phyloP scores from a whole-genome alignment of 1,140 invertebrate species.

The Macrocentrus cingulum region DNA sequence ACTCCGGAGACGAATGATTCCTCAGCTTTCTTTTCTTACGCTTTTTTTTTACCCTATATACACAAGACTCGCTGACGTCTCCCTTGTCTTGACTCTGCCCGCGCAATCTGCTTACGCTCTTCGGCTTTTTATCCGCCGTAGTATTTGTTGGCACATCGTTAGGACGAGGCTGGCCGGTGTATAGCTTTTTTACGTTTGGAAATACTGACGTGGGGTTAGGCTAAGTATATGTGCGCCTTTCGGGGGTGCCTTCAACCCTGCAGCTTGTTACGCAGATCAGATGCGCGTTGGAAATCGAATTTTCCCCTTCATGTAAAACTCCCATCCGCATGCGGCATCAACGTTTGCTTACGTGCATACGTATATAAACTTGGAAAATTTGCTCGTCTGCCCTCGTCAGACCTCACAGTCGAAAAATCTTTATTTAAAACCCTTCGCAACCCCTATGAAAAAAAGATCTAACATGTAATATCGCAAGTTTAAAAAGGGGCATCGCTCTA shows the following conservation, averaged over 20 bases:
- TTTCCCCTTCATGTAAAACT: slow-evolving; percentile 41
- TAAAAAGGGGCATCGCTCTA: too few species aligned
- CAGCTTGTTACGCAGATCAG: slow-evolving; percentile 53
- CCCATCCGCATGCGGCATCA: slow-evolving; percentile 26
- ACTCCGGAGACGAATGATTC: slow-evolving; percentile 31
- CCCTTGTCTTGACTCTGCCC: slow-evolving; percentile 16
- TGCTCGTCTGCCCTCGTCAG: too few species aligned
- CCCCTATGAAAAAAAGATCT: too few species aligned
- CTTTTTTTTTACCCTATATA: slow-evolving; percentile 26
- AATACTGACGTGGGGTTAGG: too few species aligned
- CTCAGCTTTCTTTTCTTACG: slow-evolving; percentile 34
- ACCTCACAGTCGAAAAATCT: too few species aligned
- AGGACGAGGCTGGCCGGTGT: slow-evolving; percentile 47
- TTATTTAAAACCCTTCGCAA: too few species aligned
- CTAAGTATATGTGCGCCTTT: too few species aligned
- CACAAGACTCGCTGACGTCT: slow-evolving; percentile 15
- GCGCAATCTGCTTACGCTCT: slow-evolving; percentile 53
- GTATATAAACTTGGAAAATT: too few species aligned
- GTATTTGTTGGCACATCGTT: slow-evolving; percentile 59
- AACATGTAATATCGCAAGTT: too few species aligned
- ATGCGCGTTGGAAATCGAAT: slow-evolving; percentile 49
- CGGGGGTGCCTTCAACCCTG: slow-evolving; percentile 16
- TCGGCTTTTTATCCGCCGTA: slow-evolving; percentile 46
- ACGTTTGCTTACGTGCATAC: slow-evolving; percentile 39
- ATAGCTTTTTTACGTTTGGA: too few species aligned